Evolutionary conservation across 2,888 invertebrate genomes (phyloP).

Genomic region (Poecilus cupreus): DNA sequence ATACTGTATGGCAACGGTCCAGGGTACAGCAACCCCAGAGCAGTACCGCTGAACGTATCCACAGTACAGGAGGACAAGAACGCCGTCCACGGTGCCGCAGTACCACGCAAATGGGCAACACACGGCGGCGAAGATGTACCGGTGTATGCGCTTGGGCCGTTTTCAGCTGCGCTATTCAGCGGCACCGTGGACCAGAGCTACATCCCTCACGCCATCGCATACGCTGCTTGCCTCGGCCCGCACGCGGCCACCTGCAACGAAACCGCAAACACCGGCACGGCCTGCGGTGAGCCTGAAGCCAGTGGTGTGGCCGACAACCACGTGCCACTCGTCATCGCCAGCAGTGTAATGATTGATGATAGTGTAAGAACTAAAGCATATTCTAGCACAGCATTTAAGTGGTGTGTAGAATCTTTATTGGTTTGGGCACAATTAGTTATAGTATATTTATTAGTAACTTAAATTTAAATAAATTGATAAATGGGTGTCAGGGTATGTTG

Average conservation of each 20-base stretch:
- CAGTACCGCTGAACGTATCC: constrained; percentile 74
- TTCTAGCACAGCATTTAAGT: neutral
- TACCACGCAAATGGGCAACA: constrained; percentile 86
- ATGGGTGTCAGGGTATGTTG: neutral
- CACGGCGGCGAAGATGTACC: constrained; percentile 91
- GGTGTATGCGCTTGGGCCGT: constrained; percentile 83
- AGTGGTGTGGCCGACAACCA: constrained; percentile 68
- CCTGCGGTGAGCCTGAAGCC: constrained; percentile 75
- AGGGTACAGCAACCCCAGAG: constrained; percentile 81
- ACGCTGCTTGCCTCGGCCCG: constrained; percentile 84
- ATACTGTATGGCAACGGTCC: constrained; percentile 86
- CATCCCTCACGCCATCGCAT: constrained; percentile 90
- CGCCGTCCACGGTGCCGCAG: constrained; percentile 82
- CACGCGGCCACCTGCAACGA: constrained; percentile 80
- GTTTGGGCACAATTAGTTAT: neutral
- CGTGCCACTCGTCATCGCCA: constrained; percentile 79
- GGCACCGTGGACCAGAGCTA: constrained; percentile 90
- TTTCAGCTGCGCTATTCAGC: constrained; percentile 77
- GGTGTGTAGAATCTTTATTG: neutral
- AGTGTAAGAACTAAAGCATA: constrained; percentile 68
- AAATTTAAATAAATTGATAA: neutral
- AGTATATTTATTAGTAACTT: neutral
- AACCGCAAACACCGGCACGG: constrained; percentile 65
- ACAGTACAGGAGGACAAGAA: constrained; percentile 69
- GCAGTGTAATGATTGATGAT: constrained; percentile 80